Evolutionary conservation across 2,113 vertebrate species (phyloP).

Genomic region (Eulacestoma nigropectus): DNA sequence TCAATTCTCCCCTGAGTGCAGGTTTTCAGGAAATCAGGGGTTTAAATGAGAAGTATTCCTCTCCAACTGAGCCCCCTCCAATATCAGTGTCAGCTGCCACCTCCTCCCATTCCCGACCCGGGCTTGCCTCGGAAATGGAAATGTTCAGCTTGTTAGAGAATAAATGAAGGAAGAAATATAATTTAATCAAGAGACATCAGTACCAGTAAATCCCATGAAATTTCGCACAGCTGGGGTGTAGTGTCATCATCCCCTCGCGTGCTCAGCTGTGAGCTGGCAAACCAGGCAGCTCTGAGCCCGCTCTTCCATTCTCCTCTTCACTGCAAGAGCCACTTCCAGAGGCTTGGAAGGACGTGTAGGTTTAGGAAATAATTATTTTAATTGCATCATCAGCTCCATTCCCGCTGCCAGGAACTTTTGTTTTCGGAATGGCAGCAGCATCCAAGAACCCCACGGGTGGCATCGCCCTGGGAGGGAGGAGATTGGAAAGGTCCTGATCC

Average conservation of each 20-base stretch:
- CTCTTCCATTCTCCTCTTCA: not conserved
- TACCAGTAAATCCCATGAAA: not conserved
- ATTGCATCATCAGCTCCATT: not conserved
- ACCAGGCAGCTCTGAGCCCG: not conserved
- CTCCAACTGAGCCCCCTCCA: not conserved
- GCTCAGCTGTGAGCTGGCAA: not conserved
- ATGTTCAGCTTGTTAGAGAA: not conserved
- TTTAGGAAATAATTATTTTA: not conserved
- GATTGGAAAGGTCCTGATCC: not conserved
- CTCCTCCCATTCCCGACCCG: not conserved
- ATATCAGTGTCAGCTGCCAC: not conserved
- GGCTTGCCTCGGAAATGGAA: not conserved
- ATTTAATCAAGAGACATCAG: not conserved
- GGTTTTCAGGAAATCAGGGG: not conserved
- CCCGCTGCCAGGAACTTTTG: not conserved
- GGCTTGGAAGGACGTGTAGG: not conserved
- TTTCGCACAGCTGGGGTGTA: not conserved
- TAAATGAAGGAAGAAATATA: not conserved
- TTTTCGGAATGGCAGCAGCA: not conserved
- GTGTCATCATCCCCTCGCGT: not conserved
- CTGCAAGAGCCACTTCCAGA: not conserved
- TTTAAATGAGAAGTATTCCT: not conserved
- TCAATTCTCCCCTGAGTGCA: not conserved
- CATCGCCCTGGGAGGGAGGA: not conserved
- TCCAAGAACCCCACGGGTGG: not conserved